Evolutionary conservation across 2,113 vertebrate genomes (phyloP).

Genomic region (Protobothrops flavoviridis): DNA sequence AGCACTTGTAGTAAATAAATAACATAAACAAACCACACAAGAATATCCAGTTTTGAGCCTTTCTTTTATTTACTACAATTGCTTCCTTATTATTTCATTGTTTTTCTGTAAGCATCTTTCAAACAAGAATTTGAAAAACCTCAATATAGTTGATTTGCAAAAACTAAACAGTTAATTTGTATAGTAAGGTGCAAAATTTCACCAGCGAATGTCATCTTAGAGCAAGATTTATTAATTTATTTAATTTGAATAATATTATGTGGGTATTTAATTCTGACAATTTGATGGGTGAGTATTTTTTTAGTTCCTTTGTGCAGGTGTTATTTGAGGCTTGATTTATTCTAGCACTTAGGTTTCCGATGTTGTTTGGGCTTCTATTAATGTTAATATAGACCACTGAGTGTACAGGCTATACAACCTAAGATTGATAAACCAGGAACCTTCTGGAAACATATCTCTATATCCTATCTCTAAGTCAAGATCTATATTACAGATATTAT

Average conservation of each 20-base stretch:
- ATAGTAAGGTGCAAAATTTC: background rate
- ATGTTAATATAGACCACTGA: background rate
- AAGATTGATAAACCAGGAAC: background rate
- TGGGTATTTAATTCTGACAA: background rate
- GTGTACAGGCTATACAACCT: background rate
- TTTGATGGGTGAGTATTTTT: background rate
- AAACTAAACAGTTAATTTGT: background rate
- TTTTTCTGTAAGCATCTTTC: background rate
- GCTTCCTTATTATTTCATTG: background rate
- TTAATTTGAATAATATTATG: background rate
- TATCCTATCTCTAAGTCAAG: background rate
- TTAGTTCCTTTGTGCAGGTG: background rate
- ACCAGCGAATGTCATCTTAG: background rate
- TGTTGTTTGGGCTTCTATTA: background rate
- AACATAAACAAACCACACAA: background rate
- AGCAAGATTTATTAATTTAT: background rate
- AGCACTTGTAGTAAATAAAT: background rate
- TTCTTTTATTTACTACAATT: background rate
- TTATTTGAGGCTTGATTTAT: background rate
- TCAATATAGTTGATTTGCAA: background rate
- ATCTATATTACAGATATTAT: constrained; percentile 3
- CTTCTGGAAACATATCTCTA: background rate
- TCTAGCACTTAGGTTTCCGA: background rate
- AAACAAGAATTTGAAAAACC: background rate
- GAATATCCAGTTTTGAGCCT: background rate